Evolutionary conservation across 2,113 vertebrate species (phyloP), one percentile per base, ranked within the genome.

Genomic region (Felis catus): DNA sequence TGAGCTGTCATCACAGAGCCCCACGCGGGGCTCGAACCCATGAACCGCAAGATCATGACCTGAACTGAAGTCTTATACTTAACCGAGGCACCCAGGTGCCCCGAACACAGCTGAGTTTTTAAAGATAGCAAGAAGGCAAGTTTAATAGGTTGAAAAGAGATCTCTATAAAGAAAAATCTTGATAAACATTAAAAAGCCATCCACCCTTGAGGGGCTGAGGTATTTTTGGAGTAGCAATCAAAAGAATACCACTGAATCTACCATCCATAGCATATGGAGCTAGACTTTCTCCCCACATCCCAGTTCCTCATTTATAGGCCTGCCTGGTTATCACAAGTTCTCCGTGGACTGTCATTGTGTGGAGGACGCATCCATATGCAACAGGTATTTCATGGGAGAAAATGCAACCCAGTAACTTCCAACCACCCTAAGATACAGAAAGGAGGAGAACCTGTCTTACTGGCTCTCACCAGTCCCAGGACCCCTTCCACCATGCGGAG

Each of bases 291-390:
- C 33, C 11, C 21, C 55, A 45, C 36, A 70, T 23, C 48, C 53
- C 83, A 36, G 14, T 5, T 70, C 81, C 79, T 76, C 53, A 70
- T 71, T 45, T 29, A 8, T 13, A 80, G 81, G 33, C 74, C 55
- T 23, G 18, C 29, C 73, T 45, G 16, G 15, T 71, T 65, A 83
- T 61, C 76, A 33, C 66, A 53, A 21, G 33, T 81, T 80, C 78
- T 81, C 16, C 16, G 1, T 51, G 39, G 36, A 79, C 41, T 2
- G 7, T 33, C 55, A 33, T 66, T 85, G 76, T 76, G 55, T 63
- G 53, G n/a, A 81, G 27, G 66, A 81, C 87, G 93, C 66, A 68
- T 83, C 53, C 86, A 91, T 90, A 89, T 3, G 61, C 73, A 95
- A 55, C 33, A 81, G 58, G 33, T 31, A 93, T 51, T 68, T 63